Conservation (phyloP, 2,797 vertebrate species). For the Diglossa cyanea region DNA sequence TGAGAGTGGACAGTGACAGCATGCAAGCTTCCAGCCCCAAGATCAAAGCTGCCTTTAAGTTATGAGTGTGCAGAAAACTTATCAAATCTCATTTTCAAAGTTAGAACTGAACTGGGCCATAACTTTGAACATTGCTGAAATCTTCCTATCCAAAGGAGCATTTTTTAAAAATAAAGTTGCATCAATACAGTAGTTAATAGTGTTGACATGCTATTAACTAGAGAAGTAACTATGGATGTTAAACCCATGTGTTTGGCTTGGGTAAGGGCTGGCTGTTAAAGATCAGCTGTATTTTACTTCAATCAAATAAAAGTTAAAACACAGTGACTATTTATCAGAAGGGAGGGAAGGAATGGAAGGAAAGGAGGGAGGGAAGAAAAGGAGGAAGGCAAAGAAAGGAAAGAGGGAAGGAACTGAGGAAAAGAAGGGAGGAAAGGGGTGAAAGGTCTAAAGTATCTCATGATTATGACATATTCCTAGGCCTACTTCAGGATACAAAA, state of each 20-base stretch:
- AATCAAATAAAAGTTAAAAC: neutral
- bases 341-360: neutral
- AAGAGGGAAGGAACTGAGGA: neutral
- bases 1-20: neutral
- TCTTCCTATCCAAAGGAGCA: neutral
- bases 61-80: neutral
- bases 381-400: neutral
- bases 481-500: neutral
- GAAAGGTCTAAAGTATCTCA: neutral
- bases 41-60: neutral
- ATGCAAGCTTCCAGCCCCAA: conserved; percentile 8
- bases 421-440: neutral
- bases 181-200: neutral
- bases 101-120: neutral
- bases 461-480: neutral
- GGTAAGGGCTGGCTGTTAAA: neutral
- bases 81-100: neutral
- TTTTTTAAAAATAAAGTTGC: neutral
- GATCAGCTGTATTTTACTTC: neutral
- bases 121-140: neutral
- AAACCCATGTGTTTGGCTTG: neutral
- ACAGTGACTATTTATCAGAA: neutral
- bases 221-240: neutral
- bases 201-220: neutral
- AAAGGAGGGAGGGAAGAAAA: neutral